Base-by-base conservation (phyloP, 2,797 vertebrate species). In the Falco naumanni region DNA sequence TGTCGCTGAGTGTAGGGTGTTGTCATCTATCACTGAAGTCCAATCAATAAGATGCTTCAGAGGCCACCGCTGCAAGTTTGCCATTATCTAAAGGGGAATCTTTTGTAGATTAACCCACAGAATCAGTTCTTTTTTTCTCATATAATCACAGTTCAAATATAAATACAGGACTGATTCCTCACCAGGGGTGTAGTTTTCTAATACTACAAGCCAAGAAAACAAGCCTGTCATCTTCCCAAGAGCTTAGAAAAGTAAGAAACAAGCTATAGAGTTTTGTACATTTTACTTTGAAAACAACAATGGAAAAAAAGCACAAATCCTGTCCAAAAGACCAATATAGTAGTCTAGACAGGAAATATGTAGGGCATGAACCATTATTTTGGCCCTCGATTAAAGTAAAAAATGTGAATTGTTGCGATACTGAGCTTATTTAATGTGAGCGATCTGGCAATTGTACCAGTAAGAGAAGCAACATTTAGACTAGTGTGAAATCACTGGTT, bases 271-370 rank as follows among this genome's bases (percentile, higher is more conserved):
- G 28, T 89, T 96, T 96, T 93, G 60, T 92, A 47, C 59, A 68
- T 74, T 89, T 92, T 4, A 26, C 17, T 95, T 95, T 89, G 79
- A 88, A 93, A 95, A 93, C 31, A 95, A 92, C 74, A 89, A 93
- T 87, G 48, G 85, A 91, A 97, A 96, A 96, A 89, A 84, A 88
- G 84, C 9, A 93, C 41, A 65, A 96, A 95, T 86, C 65, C 89
- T 84, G 57, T 97, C 83, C 66, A 95, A 93, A 95, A 96, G 90
- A 90, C 79, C 80, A 95, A 75, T 84, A 93, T 95, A 96, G 88
- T 93, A 96, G 97, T 98, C 97, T 98, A 98, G 97, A 98, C 93
- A 90, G 97, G 97, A 98, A 98, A 97, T 97, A 97, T 92, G 87
- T 92, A 96, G 94, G 68, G 92, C 94, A 94, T 94, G 95, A 97